Percentiles rank a stretch among this genome's conserved stretches.
These are phyloP conservation scores for Metalampra italica DNA, from an alignment of 2,888 invertebrate species.

Conservation along the genomic window DNA sequence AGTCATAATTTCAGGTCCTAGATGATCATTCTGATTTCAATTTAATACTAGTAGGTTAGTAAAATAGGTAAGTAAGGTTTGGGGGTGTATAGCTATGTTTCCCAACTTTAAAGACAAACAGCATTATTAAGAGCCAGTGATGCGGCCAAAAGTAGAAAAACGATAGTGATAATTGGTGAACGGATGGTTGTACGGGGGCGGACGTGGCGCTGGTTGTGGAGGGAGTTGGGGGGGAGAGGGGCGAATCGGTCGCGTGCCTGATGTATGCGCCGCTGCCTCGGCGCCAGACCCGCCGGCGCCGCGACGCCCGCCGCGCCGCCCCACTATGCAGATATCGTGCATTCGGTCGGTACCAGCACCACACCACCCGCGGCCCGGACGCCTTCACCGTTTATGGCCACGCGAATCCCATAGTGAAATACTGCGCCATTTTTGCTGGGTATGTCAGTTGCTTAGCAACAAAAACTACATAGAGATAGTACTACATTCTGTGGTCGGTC, in stretches of 20 bases:
- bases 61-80: too few relatives aligned
- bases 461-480: not conserved
- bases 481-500: not conserved
- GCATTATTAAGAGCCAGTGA: constrained; percentile 21
- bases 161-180: constrained; percentile 61
- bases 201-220: constrained; percentile 10
- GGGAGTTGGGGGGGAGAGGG: too few relatives aligned
- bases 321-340: constrained; percentile 75
- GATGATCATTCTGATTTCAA: too few relatives aligned
- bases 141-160: constrained; percentile 51
- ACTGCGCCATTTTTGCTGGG: constrained; percentile 13
- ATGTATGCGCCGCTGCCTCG: constrained; percentile 75
- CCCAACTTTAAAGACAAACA: not conserved
- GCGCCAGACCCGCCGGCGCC: constrained; percentile 74
- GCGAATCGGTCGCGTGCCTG: constrained; percentile 69
- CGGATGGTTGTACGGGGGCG: constrained; percentile 23
- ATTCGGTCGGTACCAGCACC: constrained; percentile 30
- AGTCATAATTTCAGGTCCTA: too few relatives aligned
- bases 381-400: constrained; percentile 40
- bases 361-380: constrained; percentile 35
- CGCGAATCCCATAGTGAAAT: constrained; percentile 28
- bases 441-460: constrained; percentile 8
- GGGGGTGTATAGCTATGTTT: too few relatives aligned
- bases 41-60: too few relatives aligned
- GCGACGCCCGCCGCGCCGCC: constrained; percentile 41